Conservation (phyloP, 2,888 invertebrate genomes). For the Proisotoma minuta region DNA sequence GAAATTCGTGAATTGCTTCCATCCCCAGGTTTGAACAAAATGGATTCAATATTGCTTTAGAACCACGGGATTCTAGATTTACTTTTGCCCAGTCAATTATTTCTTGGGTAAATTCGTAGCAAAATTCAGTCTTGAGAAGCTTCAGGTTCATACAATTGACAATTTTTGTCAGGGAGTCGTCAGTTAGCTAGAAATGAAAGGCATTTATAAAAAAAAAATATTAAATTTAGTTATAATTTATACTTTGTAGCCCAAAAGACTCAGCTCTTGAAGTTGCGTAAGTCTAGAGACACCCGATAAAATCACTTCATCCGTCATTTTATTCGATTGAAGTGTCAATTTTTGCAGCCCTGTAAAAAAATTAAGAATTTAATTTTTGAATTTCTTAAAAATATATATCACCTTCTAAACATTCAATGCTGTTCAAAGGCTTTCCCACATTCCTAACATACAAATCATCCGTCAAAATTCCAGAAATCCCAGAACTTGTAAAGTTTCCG, state of each 20-base stretch:
- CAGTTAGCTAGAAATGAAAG: conserved; percentile 9
- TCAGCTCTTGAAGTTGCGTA: not conserved
- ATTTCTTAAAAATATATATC: no score
- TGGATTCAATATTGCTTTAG: conserved; percentile 5
- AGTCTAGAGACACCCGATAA: not conserved
- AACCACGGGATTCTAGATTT: not conserved
- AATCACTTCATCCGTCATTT: not conserved
- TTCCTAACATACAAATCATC: not conserved
- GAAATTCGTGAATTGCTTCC: conserved; percentile 16
- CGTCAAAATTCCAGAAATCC: conserved; percentile 7
- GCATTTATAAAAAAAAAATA: not conserved
- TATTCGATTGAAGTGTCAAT: not conserved
- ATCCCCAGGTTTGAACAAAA: conserved; percentile 9
- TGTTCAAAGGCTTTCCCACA: no score
- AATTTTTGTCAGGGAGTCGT: conserved; percentile 4
- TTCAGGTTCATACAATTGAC: conserved; percentile 9
- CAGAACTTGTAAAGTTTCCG: conserved; percentile 7
- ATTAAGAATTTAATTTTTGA: no score
- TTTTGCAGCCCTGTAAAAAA: not conserved
- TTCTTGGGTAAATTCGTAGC: conserved; percentile 12
- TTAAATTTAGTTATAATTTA: not conserved
- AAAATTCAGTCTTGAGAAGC: conserved; percentile 20
- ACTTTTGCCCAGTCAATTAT: conserved; percentile 5
- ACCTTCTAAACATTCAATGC: no score
- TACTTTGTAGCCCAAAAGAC: not conserved